phyloP scores from a whole-genome alignment of 1,140 invertebrate species.

The Tetragnatha versicolor region DNA sequence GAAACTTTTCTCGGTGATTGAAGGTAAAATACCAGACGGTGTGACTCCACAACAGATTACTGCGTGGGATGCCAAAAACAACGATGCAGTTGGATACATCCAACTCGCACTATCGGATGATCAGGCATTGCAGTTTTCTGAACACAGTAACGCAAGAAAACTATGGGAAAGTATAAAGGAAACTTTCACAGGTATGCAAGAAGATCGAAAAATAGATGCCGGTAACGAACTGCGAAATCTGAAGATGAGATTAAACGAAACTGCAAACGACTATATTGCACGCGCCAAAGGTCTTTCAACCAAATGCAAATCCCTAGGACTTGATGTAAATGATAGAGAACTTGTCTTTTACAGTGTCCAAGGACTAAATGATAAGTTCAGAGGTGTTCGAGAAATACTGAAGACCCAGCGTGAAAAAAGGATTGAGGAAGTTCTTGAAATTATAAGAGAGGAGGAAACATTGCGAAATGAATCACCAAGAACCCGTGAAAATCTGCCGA shows the following conservation, averaged over 20 bases:
- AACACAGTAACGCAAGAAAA: background rate
- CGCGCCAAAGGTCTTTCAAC: background rate
- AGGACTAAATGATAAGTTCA: background rate
- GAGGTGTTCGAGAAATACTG: background rate
- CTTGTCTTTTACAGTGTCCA: background rate
- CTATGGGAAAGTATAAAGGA: background rate
- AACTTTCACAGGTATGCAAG: background rate
- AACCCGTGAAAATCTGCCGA: too few relatives aligned
- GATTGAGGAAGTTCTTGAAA: too few relatives aligned
- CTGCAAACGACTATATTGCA: background rate
- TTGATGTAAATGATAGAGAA: background rate
- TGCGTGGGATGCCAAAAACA: background rate
- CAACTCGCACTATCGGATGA: background rate
- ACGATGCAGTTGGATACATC: background rate
- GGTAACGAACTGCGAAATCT: background rate
- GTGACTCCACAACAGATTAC: background rate
- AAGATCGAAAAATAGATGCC: background rate
- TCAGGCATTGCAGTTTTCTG: background rate
- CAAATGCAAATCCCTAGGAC: background rate
- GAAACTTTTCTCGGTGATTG: background rate
- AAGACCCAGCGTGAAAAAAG: background rate
- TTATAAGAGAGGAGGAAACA: too few relatives aligned
- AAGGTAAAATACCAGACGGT: background rate
- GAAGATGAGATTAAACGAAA: background rate
- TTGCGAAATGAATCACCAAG: too few relatives aligned